Conservation (phyloP, 1,140 invertebrate genomes). For the Calosoma granatense region DNA sequence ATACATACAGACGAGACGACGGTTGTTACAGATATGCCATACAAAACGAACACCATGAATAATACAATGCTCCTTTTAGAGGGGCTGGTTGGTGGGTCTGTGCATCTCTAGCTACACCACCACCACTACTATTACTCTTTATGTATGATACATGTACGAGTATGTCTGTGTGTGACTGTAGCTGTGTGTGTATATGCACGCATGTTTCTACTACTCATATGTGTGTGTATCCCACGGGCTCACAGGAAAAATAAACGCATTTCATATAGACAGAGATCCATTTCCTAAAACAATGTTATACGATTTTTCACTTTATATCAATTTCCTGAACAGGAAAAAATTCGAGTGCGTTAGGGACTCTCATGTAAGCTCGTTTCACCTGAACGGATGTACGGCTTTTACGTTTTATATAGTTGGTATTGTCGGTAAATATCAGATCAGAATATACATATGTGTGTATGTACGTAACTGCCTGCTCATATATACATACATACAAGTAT, state of each 20-base stretch:
- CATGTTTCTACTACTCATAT: not conserved
- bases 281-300: constrained; percentile 20
- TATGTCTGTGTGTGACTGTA: not conserved
- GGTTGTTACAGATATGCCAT: too few relatives aligned
- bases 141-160: not conserved
- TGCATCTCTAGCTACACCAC: not conserved
- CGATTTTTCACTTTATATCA: constrained; percentile 18
- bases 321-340: constrained; percentile 12
- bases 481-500: too few relatives aligned
- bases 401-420: not conserved
- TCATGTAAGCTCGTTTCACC: not conserved
- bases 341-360: not conserved
- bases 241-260: constrained; percentile 5
- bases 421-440: too few relatives aligned
- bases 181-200: not conserved
- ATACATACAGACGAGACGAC: too few relatives aligned
- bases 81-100: constrained; percentile 2
- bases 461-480: too few relatives aligned
- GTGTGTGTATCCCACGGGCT: not conserved
- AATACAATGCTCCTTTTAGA: constrained; percentile 19
- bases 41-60: constrained; percentile 14
- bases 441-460: too few relatives aligned
- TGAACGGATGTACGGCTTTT: not conserved
- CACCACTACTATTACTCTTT: too few relatives aligned
- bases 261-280: constrained; percentile 14